phyloP scores from a whole-genome alignment of 2,797 vertebrate species.

The Sebastolobus alascanus region DNA sequence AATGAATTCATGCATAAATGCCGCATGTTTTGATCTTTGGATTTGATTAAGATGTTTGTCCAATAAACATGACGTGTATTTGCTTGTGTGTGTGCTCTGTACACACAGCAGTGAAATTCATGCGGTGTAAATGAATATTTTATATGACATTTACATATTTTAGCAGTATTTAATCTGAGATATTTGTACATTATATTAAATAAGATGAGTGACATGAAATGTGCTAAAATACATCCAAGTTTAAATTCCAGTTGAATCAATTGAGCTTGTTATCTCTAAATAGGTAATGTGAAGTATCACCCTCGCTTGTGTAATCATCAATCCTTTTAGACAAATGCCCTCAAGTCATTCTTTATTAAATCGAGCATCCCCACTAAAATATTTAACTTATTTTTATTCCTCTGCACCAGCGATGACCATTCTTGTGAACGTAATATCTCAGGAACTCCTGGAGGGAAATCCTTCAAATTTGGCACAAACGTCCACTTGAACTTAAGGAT shows the following conservation, averaged over 20 bases:
- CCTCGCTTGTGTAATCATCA: constrained; percentile 6
- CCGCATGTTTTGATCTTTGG: constrained; percentile 55
- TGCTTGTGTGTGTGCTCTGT: constrained; percentile 20
- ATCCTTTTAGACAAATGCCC: constrained; percentile 2
- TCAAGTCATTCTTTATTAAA: constrained; percentile 31
- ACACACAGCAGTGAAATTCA: constrained; percentile 14
- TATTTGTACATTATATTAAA: constrained; percentile 12
- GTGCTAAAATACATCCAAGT: background rate
- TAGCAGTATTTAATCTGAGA: background rate
- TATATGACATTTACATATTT: constrained; percentile 26
- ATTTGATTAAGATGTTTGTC: constrained; percentile 59
- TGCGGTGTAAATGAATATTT: constrained; percentile 40
- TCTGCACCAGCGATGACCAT: background rate
- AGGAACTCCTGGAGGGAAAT: too few species aligned
- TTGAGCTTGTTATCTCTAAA: constrained; percentile 31
- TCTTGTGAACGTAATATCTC: too few species aligned
- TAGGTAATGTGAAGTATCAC: constrained; percentile 4
- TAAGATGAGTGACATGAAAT: background rate
- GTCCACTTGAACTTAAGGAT: too few species aligned
- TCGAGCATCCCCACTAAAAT: background rate
- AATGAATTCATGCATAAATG: constrained; percentile 53
- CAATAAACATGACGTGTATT: constrained; percentile 43
- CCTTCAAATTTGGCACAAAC: too few species aligned
- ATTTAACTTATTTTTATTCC: constrained; percentile 1
- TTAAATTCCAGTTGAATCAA: constrained; percentile 29